Conservation (phyloP, 2,113 vertebrate species). For the Nibea albiflora region DNA sequence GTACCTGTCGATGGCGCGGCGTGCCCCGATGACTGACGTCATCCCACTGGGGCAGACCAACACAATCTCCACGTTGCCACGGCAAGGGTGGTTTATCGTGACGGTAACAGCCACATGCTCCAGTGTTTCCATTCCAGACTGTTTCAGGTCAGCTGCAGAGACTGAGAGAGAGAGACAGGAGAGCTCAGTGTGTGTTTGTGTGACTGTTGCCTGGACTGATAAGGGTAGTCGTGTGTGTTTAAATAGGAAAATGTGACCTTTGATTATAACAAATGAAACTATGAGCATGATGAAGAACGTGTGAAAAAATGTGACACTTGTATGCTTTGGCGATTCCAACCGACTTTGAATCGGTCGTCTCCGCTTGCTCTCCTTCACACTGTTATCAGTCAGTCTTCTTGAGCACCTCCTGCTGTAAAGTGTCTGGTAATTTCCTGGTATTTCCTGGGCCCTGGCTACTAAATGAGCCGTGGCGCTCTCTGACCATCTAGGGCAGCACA, state of each 20-base stretch:
- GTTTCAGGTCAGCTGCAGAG: constrained; percentile 83
- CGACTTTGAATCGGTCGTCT: not conserved
- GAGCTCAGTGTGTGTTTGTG: constrained; percentile 2
- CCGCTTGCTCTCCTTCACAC: not conserved
- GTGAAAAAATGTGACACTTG: not conserved
- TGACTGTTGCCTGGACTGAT: not conserved
- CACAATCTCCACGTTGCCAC: constrained; percentile 90
- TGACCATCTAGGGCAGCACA: constrained; percentile 80
- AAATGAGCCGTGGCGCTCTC: constrained; percentile 60
- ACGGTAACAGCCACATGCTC: constrained; percentile 94
- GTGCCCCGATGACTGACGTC: constrained; percentile 90
- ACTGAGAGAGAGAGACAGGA: constrained; percentile 78
- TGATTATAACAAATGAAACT: not conserved
- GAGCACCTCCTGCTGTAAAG: not conserved
- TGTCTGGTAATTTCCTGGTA: constrained; percentile 61
- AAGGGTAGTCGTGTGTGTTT: not conserved
- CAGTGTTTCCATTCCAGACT: constrained; percentile 94
- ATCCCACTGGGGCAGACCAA: constrained; percentile 95
- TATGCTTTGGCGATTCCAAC: not conserved
- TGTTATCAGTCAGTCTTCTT: constrained; percentile 13
- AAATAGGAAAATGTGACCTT: not conserved
- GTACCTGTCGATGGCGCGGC: constrained; percentile 90
- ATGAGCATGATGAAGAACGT: not conserved
- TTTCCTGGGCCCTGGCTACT: constrained; percentile 69
- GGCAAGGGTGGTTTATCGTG: constrained; percentile 89